These are phyloP conservation scores for Camelus bactrianus DNA, from an alignment of 2,113 vertebrate species.

Conservation along the genomic window DNA sequence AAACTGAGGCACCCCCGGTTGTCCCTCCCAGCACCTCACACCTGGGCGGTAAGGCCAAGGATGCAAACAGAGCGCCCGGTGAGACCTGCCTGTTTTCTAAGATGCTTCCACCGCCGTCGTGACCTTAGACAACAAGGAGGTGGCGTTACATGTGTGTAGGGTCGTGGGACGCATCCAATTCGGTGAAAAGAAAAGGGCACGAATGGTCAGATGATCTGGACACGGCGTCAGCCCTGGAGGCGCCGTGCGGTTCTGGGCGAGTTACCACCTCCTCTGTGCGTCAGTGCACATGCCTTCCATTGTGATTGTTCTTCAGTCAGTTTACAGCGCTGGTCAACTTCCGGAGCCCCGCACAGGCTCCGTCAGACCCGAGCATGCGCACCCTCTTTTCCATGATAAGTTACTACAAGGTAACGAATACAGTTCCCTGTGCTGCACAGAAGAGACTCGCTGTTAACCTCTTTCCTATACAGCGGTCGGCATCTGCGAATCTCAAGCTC, in stretches of 20 bases:
- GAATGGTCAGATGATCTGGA: background rate
- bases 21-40: background rate
- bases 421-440: too few species aligned
- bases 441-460: too few species aligned
- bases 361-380: too few species aligned
- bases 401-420: too few species aligned
- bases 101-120: background rate
- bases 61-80: background rate
- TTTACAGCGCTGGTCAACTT: too few species aligned
- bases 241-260: background rate
- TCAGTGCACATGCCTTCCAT: too few species aligned
- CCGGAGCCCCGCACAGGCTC: too few species aligned
- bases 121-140: background rate
- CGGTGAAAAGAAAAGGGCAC: background rate
- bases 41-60: background rate
- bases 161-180: background rate
- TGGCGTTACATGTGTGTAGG: background rate
- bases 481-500: too few species aligned
- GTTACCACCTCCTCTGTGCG: background rate
- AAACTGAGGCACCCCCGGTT: slow-evolving; percentile 30
- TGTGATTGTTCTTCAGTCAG: too few species aligned
- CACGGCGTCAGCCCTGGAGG: background rate
- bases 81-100: background rate
- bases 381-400: too few species aligned
- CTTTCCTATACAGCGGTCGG: too few species aligned